Conservation (phyloP, 2,888 invertebrate genomes). For the Leptinotarsa rubiginosa region DNA sequence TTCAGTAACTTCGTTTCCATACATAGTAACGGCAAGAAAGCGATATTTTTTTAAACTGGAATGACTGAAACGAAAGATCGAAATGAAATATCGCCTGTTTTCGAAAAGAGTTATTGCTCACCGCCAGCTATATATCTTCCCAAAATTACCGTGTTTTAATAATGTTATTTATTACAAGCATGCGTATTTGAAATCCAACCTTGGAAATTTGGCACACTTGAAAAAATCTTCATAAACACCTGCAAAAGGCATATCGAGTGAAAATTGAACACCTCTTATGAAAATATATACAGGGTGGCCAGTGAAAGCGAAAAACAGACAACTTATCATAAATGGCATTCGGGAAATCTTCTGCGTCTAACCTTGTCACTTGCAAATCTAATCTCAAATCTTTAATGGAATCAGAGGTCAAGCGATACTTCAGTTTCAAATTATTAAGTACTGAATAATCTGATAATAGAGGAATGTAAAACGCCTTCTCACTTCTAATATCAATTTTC, state of each 20-base stretch:
- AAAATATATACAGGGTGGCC: too few species aligned
- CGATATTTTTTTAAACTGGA: conserved; percentile 18
- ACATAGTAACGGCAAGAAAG: conserved; percentile 24
- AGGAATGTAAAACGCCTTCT: too few species aligned
- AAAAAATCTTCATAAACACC: conserved; percentile 7
- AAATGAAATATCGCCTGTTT: conserved; percentile 30
- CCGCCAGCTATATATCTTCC: conserved; percentile 25
- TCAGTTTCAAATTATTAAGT: too few species aligned
- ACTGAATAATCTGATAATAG: too few species aligned
- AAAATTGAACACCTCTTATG: neutral
- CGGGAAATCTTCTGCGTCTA: too few species aligned
- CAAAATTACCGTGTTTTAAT: conserved; percentile 26
- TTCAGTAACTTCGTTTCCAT: conserved; percentile 4
- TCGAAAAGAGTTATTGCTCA: conserved; percentile 22
- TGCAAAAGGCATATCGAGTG: neutral
- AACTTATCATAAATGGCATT: too few species aligned
- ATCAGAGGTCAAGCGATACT: too few species aligned
- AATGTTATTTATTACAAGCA: conserved; percentile 26
- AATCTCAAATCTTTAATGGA: too few species aligned
- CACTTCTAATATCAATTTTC: too few species aligned
- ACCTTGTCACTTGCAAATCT: too few species aligned
- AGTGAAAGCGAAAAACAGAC: too few species aligned
- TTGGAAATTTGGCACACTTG: conserved; percentile 27
- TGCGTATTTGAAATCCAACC: conserved; percentile 15
- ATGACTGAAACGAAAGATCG: conserved; percentile 18